Evolutionary conservation across 2,113 vertebrate species (phyloP).

Genomic region (Gorsachius goisagi): DNA sequence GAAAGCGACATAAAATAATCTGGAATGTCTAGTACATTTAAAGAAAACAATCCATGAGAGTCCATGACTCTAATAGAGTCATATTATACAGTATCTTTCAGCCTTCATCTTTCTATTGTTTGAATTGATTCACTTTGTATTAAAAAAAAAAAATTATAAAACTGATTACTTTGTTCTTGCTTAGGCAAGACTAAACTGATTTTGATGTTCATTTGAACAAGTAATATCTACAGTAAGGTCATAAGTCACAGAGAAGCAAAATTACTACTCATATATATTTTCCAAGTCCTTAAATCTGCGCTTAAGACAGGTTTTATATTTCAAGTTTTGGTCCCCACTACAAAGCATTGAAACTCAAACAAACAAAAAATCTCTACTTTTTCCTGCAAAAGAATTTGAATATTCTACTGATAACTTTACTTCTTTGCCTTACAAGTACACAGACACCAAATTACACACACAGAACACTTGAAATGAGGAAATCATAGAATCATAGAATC

Average conservation of each 20-base stretch:
- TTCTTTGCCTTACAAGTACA: background rate
- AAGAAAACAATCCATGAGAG: background rate
- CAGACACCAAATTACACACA: background rate
- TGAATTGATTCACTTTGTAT: background rate
- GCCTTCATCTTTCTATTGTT: background rate
- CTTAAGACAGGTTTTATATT: background rate
- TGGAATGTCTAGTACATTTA: background rate
- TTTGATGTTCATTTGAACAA: background rate
- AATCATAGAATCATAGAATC: background rate
- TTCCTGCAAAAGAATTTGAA: background rate
- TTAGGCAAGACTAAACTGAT: background rate
- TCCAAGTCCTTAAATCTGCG: background rate
- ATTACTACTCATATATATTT: background rate
- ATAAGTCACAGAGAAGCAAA: background rate
- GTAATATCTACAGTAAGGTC: background rate
- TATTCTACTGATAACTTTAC: background rate
- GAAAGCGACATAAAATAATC: background rate
- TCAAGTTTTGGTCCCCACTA: background rate
- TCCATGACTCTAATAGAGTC: background rate
- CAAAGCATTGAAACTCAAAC: background rate
- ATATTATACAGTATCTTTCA: background rate
- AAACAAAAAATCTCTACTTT: background rate
- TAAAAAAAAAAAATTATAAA: background rate
- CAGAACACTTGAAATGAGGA: background rate
- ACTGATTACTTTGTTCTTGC: background rate